Base-by-base conservation (phyloP, 2,888 invertebrate species). In the Odontomyia ornata region DNA sequence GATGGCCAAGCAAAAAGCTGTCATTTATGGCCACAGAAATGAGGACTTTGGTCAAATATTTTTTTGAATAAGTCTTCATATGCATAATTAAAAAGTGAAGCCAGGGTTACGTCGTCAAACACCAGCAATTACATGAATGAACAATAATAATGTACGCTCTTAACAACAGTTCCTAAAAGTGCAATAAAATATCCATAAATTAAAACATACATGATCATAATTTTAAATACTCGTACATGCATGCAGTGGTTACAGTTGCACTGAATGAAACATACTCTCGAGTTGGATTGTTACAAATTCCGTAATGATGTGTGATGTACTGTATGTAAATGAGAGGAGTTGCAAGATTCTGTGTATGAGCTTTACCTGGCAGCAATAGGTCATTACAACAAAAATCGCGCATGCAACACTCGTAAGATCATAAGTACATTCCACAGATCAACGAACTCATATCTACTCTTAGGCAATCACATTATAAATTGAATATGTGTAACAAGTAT, bases 171-270 rank as follows among this genome's bases (percentile, higher is more conserved):
- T 15, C 27, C 64, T 5, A 18, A 69, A 46, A 69, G 69, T 47
- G 69, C 69, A 69, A 69, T 69, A 69, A 69, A 69, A 69, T 65
- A 21, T 47, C 25, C 69, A 69, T 69, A 69, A 65, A 69, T 69
- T 69, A 46, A 69, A 69, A 65, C 18, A n/a, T 36, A 65, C 43
- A 65, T 30, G 43, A 21, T 18, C 28, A 30, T 27, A 65, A 36
- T 65, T 65, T 36, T 43, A 27, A n/a, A 65, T n/a, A n/a, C n/a
- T n/a, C n/a, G n/a, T n/a, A n/a, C n/a, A n/a, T 65, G 65, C 65
- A 65, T n/a, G 36, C 65, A 43, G 30, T 15, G 3, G 13, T 28
- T 25, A 30, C 27, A 11, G 64, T 27, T 21, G 30, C 5, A 52
- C 52, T n/a, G 52, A 9, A n/a, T 15, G 36, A 9, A 36, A 9